Conservation (phyloP, 2,797 vertebrate species). For the Falco berigora region DNA sequence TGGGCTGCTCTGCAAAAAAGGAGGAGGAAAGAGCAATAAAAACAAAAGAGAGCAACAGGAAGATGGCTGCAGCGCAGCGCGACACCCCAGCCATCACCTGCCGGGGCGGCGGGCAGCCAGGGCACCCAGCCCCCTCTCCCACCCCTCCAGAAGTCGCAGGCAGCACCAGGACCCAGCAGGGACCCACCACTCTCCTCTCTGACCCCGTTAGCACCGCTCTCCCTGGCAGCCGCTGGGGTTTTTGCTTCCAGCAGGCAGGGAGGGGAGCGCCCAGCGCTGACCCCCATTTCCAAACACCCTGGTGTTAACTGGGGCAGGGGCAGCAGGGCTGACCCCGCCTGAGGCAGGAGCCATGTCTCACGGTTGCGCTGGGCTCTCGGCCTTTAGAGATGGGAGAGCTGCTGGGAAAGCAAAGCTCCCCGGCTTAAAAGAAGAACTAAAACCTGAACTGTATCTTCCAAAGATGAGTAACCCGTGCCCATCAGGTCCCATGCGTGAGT, state of each 20-base stretch:
- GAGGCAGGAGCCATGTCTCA: background rate
- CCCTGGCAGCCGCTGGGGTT: background rate
- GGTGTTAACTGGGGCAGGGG: accelerated
- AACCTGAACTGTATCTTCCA: background rate
- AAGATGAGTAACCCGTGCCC: background rate
- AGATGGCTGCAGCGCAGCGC: background rate
- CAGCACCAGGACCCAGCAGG: background rate
- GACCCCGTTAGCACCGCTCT: background rate
- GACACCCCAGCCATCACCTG: background rate
- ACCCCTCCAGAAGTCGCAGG: background rate
- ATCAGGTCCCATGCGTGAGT: background rate
- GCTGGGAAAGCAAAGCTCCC: background rate
- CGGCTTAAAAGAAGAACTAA: background rate
- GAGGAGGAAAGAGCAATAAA: background rate
- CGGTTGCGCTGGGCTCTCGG: no score
- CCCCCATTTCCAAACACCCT: background rate
- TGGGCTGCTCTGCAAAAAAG: background rate
- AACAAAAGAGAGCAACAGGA: background rate
- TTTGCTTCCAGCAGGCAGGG: background rate
- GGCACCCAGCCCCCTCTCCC: background rate
- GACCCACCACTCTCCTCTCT: accelerated
- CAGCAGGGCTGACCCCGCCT: background rate
- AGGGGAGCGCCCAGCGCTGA: accelerated
- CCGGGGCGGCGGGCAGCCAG: background rate
- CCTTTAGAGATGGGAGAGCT: background rate